Conservation (phyloP, 2,113 vertebrate species). For the Aspidoscelis tigris region DNA sequence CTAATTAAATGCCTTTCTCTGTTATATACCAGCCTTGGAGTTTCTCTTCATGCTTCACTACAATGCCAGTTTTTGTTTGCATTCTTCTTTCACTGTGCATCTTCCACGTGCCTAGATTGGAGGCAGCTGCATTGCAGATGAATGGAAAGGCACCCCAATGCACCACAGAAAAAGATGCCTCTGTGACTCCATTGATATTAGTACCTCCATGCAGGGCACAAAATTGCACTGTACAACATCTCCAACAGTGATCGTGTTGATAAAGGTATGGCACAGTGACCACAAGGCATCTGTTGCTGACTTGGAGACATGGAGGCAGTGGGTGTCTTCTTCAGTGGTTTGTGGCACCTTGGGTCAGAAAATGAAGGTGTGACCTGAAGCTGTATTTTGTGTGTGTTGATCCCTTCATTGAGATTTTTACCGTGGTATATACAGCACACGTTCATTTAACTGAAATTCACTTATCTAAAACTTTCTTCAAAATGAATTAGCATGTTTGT, state of each 20-base stretch:
- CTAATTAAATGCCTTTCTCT: neutral
- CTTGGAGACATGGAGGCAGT: too few species aligned
- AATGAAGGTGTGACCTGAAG: neutral
- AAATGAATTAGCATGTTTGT: neutral
- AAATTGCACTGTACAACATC: too few species aligned
- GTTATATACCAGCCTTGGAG: neutral
- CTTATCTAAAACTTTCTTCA: conserved; percentile 20
- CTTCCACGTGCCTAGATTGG: neutral
- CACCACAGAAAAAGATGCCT: too few species aligned
- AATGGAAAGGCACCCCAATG: too few species aligned
- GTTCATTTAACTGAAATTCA: neutral
- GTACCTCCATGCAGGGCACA: too few species aligned
- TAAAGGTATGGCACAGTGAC: too few species aligned
- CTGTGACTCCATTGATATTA: too few species aligned
- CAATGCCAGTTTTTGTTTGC: neutral
- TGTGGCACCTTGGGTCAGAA: too few species aligned
- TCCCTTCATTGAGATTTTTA: neutral
- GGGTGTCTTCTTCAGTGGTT: too few species aligned
- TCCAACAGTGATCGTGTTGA: too few species aligned
- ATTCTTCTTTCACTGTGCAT: neutral
- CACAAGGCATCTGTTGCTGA: too few species aligned
- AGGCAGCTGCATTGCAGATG: neutral
- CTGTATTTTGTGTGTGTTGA: neutral
- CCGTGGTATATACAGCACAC: neutral
- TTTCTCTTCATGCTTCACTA: neutral